These are phyloP conservation scores for Epinotia nisella DNA, from an alignment of 2,888 invertebrate genomes.

Conservation along the genomic window DNA sequence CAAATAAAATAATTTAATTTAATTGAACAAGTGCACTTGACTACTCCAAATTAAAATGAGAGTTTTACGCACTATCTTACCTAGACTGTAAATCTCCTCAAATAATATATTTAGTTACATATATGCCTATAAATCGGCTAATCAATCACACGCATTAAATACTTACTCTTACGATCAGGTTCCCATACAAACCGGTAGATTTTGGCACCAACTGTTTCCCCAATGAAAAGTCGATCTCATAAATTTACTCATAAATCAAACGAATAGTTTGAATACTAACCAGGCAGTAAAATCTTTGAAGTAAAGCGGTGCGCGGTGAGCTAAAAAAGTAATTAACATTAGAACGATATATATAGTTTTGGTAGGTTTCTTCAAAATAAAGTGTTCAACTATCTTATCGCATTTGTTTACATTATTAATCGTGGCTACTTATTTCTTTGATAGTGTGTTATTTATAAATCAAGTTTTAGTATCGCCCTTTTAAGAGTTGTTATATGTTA, in stretches of 20 bases:
- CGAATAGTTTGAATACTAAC: constrained; percentile 43
- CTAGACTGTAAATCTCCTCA: neutral
- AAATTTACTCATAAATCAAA: constrained; percentile 56
- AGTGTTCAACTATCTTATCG: constrained; percentile 44
- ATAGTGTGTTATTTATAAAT: constrained; percentile 38
- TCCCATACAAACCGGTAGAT: constrained; percentile 51
- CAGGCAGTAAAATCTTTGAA: constrained; percentile 40
- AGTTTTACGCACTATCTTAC: too few relatives aligned
- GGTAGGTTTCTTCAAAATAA: constrained; percentile 53
- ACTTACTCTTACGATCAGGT: constrained; percentile 28
- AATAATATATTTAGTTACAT: neutral
- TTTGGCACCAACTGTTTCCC: constrained; percentile 52
- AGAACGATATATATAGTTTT: constrained; percentile 59
- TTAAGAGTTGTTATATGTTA: neutral
- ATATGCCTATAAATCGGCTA: neutral
- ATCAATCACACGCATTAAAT: neutral
- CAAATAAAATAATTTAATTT: too few relatives aligned
- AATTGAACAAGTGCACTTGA: too few relatives aligned
- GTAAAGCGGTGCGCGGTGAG: constrained; percentile 44
- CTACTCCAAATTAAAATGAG: too few relatives aligned
- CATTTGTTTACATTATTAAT: constrained; percentile 45
- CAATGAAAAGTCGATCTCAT: constrained; percentile 55
- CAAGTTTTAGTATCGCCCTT: constrained; percentile 4
- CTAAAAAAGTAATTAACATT: constrained; percentile 43
- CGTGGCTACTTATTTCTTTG: constrained; percentile 43